These are phyloP conservation scores for Argya squamiceps DNA, from an alignment of 2,797 vertebrate species.

Conservation along the genomic window DNA sequence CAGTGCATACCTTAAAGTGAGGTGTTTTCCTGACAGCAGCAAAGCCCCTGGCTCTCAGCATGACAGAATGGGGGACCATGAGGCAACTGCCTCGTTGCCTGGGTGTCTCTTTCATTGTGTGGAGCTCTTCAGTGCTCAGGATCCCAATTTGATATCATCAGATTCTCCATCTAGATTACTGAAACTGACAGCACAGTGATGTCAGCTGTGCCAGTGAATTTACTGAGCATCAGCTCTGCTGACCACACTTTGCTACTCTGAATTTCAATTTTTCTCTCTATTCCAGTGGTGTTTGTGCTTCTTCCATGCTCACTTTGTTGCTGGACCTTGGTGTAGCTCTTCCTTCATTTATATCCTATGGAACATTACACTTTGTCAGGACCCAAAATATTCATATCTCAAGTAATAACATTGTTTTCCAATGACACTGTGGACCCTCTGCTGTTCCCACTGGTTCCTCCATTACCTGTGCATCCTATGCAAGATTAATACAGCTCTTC, in stretches of 20 bases:
- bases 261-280: neutral
- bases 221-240: neutral
- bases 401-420: neutral
- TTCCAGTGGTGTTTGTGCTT: neutral
- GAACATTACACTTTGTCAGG: neutral
- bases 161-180: neutral
- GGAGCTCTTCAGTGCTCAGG: neutral
- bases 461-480: neutral
- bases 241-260: neutral
- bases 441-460: neutral
- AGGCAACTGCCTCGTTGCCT: neutral
- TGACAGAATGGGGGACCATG: rapidly evolving
- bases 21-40: neutral
- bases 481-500: neutral
- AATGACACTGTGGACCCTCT: neutral
- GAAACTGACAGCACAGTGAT: neutral
- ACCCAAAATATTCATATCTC: neutral
- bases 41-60: neutral
- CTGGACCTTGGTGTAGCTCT: neutral
- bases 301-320: neutral
- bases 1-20: neutral
- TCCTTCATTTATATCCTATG: neutral
- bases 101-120: neutral
- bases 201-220: neutral
- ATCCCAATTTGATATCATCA: neutral